Base-by-base conservation (phyloP, 2,797 vertebrate genomes). In the Siniperca scherzeri region DNA sequence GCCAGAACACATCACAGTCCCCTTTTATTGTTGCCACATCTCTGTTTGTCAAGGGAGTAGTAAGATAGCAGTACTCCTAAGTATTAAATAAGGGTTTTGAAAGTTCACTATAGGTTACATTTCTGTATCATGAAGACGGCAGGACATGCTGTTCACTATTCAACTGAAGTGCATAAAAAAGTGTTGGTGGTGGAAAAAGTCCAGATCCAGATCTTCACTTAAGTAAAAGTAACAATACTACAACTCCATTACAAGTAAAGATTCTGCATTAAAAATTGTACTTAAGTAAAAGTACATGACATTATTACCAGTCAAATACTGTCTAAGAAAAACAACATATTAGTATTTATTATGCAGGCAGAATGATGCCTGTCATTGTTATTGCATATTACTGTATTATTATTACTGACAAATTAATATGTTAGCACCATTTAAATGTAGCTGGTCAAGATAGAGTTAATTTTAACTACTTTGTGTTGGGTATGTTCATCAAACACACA, bases 1-100 rank as follows among this genome's bases (percentile, higher is more conserved):
- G 62, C 61, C 72, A 78, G 67, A 76, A 52, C 62, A 75, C 65
- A 57, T 59, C 64, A 67, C 65, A 48, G 50, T 10, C 25, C 30
- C 25, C 9, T 57, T 46, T 70, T 22, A 36, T 56, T 22, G 17
- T 44, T 48, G 46, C 52, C 50, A 7, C 40, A 16, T 62, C 27
- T 80, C 50, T 65, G 27, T 73, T 55, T 80, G 71, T 71, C 59
- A 64, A 48, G 21, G 50, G 7, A 38, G 27, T 30, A 33, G 52
- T 40, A 42, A 57, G 74, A 66, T 17, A n/a, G 48, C 19, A 10
- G 13, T 14, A 9, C 38, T 67, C 52, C 8, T 36, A 56, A 30
- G 50, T 22, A 50, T 65, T 46, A 33, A 38, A 19, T 72, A 27
- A 61, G 9, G 38, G 21, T 44, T 30, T 72, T 52, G 5, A 68